Evolutionary conservation across 2,888 invertebrate species (phyloP).

Genomic region (Monopis laevigella): DNA sequence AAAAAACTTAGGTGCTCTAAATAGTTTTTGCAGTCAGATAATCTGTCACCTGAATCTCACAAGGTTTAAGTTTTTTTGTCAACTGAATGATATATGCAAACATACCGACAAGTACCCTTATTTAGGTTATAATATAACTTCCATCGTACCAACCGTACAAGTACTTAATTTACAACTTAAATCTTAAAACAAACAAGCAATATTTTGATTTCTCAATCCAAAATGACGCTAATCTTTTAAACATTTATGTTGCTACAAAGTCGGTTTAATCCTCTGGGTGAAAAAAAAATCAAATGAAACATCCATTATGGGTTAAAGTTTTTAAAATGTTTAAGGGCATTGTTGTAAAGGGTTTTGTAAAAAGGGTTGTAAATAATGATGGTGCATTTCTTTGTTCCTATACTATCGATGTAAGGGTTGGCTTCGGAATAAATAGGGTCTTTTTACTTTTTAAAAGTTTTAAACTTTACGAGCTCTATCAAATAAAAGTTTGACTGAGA

Average conservation of each 20-base stretch:
- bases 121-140: too few species aligned
- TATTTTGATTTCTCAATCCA: constrained; percentile 4
- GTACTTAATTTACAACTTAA: neutral
- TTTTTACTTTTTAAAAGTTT: neutral
- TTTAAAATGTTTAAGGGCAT: constrained; percentile 63
- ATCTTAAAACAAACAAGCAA: constrained; percentile 11
- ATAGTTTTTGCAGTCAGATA: too few species aligned
- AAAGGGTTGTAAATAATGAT: constrained; percentile 67
- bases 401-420: constrained; percentile 2
- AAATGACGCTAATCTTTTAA: constrained; percentile 64
- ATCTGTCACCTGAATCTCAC: too few species aligned
- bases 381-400: constrained; percentile 37
- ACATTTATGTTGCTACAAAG: constrained; percentile 55
- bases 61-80: too few species aligned
- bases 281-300: constrained; percentile 45
- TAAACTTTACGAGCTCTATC: too few species aligned
- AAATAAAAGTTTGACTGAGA: too few species aligned
- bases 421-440: neutral
- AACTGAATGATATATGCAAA: too few species aligned
- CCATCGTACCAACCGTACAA: too few species aligned
- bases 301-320: constrained; percentile 50
- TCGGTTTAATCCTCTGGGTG: constrained; percentile 38
- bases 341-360: constrained; percentile 56
- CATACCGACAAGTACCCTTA: too few species aligned
- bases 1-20: too few species aligned